Conservation (phyloP, 1,140 invertebrate genomes). For the Drosophila kepulauana region DNA sequence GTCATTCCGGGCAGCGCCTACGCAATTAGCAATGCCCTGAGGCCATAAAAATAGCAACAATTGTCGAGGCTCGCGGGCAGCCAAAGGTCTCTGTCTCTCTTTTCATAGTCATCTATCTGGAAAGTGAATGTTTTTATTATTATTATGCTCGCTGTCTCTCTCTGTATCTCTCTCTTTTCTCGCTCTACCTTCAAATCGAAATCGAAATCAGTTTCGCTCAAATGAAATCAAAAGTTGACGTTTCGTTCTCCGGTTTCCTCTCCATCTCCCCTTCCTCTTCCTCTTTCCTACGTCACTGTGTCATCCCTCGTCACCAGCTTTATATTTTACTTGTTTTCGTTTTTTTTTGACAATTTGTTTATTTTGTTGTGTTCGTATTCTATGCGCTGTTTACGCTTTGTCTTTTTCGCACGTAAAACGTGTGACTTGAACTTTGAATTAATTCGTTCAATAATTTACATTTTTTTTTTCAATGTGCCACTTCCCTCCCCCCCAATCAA, state of each 20-base stretch:
- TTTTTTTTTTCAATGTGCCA: slow-evolving; percentile 30
- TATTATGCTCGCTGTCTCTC: slow-evolving; percentile 1
- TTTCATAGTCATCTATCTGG: slow-evolving; percentile 37
- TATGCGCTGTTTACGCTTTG: slow-evolving; percentile 59
- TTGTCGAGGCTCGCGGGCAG: slow-evolving; percentile 14
- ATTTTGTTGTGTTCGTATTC: slow-evolving; percentile 43
- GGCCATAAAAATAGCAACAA: slow-evolving; percentile 53
- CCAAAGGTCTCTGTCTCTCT: slow-evolving; percentile 2
- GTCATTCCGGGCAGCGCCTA: slow-evolving; percentile 72
- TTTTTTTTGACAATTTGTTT: slow-evolving; percentile 60
- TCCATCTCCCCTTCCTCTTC: neutral
- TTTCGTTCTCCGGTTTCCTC: slow-evolving; percentile 27
- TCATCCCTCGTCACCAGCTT: neutral
- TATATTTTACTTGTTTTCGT: slow-evolving; percentile 15
- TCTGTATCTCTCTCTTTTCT: neutral
- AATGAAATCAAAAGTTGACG: slow-evolving; percentile 56
- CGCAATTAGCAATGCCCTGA: slow-evolving; percentile 68
- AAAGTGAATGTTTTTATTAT: slow-evolving; percentile 63
- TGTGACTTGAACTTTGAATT: slow-evolving; percentile 81
- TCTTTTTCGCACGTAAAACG: slow-evolving; percentile 74
- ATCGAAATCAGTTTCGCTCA: slow-evolving; percentile 42
- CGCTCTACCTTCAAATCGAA: slow-evolving; percentile 32
- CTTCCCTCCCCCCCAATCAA: neutral
- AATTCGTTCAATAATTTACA: slow-evolving; percentile 81
- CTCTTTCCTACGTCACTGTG: neutral